Conservation (phyloP, 2,888 invertebrate genomes). For the Polyommatus iphigenia region DNA sequence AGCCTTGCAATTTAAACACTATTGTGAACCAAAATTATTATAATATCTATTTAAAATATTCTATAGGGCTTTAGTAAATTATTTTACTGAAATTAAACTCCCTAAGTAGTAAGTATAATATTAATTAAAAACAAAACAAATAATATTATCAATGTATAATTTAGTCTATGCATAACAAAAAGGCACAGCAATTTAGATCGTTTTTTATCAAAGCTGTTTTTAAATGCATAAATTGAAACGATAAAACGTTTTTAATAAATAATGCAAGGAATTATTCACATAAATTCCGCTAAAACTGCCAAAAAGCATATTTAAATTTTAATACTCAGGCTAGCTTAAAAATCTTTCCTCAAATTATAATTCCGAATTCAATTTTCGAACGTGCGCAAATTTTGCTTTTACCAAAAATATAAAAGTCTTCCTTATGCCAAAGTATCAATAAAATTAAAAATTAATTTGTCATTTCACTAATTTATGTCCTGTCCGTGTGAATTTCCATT, state of each 20-base stretch:
- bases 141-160: not conserved
- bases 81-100: too few relatives aligned
- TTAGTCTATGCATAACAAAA: not conserved
- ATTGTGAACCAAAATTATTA: too few relatives aligned
- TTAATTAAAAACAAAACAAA: too few relatives aligned
- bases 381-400: not conserved
- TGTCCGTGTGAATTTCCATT: constrained; percentile 11
- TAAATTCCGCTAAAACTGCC: not conserved
- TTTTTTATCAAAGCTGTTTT: not conserved
- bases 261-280: not conserved
- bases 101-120: too few relatives aligned
- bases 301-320: not conserved
- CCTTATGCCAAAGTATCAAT: not conserved
- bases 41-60: too few relatives aligned
- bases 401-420: constrained; percentile 1
- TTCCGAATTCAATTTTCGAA: not conserved
- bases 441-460: not conserved
- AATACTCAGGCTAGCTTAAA: not conserved
- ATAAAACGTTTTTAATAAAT: not conserved
- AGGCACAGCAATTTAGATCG: not conserved
- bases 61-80: too few relatives aligned
- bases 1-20: too few relatives aligned
- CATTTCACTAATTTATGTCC: constrained; percentile 7
- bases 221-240: not conserved
- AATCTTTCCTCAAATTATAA: not conserved